Percentiles rank a stretch among this genome's conserved stretches.
phyloP scores from a whole-genome alignment of 2,888 invertebrate genomes.

The Drosophila kanekoi region DNA sequence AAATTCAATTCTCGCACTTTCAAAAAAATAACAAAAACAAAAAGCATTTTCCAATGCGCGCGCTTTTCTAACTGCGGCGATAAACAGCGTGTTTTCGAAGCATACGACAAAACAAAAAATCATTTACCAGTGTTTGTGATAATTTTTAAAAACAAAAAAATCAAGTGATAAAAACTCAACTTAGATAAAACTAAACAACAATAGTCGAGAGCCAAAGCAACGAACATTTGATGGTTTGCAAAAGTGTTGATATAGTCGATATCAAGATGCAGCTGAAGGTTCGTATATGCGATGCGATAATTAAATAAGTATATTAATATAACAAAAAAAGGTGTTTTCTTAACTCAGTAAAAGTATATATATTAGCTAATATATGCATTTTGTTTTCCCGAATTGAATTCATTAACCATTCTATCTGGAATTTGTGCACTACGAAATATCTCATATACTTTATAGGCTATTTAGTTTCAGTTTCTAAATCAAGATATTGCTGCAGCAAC shows the following conservation, averaged over 20 bases:
- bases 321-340: not conserved
- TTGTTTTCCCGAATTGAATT: not conserved
- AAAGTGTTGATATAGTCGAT: conserved; percentile 59
- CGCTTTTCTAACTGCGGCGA: conserved; percentile 21
- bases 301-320: conserved; percentile 1
- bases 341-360: conserved; percentile 8
- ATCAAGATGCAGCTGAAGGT: conserved; percentile 81
- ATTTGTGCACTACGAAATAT: not conserved
- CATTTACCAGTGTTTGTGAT: conserved; percentile 58
- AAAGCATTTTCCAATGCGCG: conserved; percentile 25
- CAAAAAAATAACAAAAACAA: not conserved
- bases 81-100: conserved; percentile 35
- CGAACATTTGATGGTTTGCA: conserved; percentile 75
- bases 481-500: conserved; percentile 1
- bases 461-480: conserved; percentile 8
- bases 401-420: not conserved
- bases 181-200: conserved; percentile 62
- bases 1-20: not conserved
- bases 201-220: conserved; percentile 21
- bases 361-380: conserved; percentile 3
- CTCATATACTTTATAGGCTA: conserved; percentile 4
- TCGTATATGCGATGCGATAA: conserved; percentile 37
- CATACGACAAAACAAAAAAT: conserved; percentile 15
- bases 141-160: conserved; percentile 50
- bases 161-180: conserved; percentile 50